These are phyloP conservation scores for Listronotus oregonensis DNA, from an alignment of 1,140 invertebrate genomes.

Conservation along the genomic window DNA sequence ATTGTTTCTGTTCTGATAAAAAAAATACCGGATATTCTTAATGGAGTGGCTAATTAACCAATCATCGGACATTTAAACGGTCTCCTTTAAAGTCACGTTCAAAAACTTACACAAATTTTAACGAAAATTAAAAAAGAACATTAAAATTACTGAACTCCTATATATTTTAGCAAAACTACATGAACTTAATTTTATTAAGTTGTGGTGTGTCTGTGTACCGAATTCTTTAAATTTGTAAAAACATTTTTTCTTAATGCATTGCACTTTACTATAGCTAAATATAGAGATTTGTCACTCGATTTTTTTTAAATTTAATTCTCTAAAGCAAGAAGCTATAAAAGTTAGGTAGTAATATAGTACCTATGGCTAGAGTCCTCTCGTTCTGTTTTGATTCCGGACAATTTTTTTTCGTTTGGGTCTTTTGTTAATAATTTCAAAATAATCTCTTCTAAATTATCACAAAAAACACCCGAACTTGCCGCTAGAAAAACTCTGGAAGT, in stretches of 20 bases:
- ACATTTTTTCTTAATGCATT: constrained; percentile 32
- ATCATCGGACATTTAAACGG: neutral
- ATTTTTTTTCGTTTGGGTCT: constrained; percentile 1
- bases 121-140: no score
- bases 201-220: constrained; percentile 27
- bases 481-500: neutral
- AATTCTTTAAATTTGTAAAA: constrained; percentile 30
- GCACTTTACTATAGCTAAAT: constrained; percentile 40
- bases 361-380: constrained; percentile 18
- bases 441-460: constrained; percentile 16
- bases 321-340: constrained; percentile 47
- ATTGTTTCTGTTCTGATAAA: no score
- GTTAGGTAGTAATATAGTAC: constrained; percentile 35
- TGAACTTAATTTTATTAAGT: neutral
- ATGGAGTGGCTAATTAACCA: neutral
- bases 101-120: no score
- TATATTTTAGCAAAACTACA: constrained; percentile 4
- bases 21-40: no score
- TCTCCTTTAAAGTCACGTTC: no score
- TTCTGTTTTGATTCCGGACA: constrained; percentile 9
- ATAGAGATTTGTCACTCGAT: constrained; percentile 38
- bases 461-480: constrained; percentile 10
- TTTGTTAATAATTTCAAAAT: constrained; percentile 1
- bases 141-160: neutral
- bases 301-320: constrained; percentile 38